Evolutionary conservation across 2,797 vertebrate genomes (phyloP).

Genomic region (Falco novaeseelandiae): DNA sequence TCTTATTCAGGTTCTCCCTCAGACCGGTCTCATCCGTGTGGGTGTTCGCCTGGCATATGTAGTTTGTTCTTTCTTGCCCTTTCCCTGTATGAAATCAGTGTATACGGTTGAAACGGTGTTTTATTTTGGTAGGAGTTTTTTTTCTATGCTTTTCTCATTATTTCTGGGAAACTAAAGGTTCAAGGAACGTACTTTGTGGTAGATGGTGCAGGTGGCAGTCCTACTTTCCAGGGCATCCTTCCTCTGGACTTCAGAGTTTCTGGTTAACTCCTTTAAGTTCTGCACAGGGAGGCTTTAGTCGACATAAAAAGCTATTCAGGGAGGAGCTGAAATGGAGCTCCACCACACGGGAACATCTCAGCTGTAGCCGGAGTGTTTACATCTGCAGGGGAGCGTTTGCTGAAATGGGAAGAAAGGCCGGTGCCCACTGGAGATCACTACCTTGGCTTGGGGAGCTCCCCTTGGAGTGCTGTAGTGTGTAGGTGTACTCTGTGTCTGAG

Average conservation of each 20-base stretch:
- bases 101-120: neutral
- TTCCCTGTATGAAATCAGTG: neutral
- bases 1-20: neutral
- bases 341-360: neutral
- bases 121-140: neutral
- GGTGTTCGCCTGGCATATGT: neutral
- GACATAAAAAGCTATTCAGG: neutral
- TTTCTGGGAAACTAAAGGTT: neutral
- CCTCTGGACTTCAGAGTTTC: neutral
- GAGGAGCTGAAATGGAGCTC: neutral
- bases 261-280: neutral
- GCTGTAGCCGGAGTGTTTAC: neutral
- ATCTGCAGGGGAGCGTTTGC: neutral
- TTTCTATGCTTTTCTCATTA: neutral
- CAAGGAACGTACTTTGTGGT: accelerated
- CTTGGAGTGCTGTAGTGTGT: accelerated
- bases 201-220: neutral
- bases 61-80: neutral
- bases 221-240: neutral
- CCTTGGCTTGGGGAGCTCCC: neutral
- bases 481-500: neutral
- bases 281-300: neutral
- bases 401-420: neutral
- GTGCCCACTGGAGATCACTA: slow-evolving; percentile 35
- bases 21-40: neutral